phyloP scores from a whole-genome alignment of 2,113 vertebrate genomes.

The Lepus timidus region DNA sequence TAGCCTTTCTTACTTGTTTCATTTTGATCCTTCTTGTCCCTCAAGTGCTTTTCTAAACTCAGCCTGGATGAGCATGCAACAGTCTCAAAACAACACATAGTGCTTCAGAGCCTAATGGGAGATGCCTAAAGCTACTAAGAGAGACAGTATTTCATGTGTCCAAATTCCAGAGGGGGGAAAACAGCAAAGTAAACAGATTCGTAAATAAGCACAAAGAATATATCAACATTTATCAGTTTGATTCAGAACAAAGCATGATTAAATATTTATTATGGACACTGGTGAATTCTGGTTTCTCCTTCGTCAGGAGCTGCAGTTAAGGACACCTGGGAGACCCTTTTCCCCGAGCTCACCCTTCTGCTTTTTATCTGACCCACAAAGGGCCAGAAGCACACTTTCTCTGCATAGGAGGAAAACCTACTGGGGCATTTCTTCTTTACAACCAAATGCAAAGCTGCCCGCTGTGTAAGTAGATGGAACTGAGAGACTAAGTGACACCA shows the following conservation, averaged over 20 bases:
- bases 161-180: neutral
- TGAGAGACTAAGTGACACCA: constrained; percentile 72
- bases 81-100: neutral
- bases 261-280: neutral
- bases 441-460: constrained; percentile 70
- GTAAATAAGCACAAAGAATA: constrained; percentile 31
- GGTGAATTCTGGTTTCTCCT: constrained; percentile 18
- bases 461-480: constrained; percentile 77
- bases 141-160: constrained; percentile 3
- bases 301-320: neutral
- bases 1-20: neutral
- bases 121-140: neutral
- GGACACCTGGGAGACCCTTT: neutral
- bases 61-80: neutral
- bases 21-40: constrained; percentile 1
- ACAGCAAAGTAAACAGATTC: constrained; percentile 25
- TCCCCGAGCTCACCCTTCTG: neutral
- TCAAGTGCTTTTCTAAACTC: constrained; percentile 21
- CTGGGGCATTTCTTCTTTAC: constrained; percentile 64
- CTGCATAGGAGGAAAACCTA: constrained; percentile 65
- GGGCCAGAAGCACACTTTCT: constrained; percentile 66
- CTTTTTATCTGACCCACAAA: constrained; percentile 79
- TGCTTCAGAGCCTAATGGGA: neutral
- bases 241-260: constrained; percentile 52
- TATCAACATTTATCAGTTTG: constrained; percentile 10